phyloP scores from a whole-genome alignment of 2,113 vertebrate genomes.

The Atlantisia rogersi region DNA sequence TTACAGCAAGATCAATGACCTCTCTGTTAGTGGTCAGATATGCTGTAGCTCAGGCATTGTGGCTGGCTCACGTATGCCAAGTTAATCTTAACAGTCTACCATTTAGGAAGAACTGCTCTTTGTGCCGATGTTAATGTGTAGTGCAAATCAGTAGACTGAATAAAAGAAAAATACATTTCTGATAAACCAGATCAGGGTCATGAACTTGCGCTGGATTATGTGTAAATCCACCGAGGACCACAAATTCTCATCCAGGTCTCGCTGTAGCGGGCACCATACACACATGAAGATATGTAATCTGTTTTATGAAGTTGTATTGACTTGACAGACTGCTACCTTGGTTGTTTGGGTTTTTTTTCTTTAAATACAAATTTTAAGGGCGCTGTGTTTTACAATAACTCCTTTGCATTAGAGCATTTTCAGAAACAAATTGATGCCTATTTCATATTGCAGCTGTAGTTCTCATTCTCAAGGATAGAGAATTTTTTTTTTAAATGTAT shows the following conservation, averaged over 20 bases:
- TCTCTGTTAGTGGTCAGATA: constrained; percentile 20
- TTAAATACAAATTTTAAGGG: not conserved
- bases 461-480: constrained; percentile 36
- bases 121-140: not conserved
- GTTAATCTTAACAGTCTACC: not conserved
- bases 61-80: not conserved
- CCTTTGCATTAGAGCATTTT: not conserved
- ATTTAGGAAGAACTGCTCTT: not conserved
- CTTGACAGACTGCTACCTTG: not conserved
- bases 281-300: not conserved
- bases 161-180: not conserved
- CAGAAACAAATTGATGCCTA: constrained; percentile 2
- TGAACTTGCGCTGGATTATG: not conserved
- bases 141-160: not conserved
- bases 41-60: not conserved
- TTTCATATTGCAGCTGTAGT: constrained; percentile 42
- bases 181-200: not conserved
- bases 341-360: not conserved
- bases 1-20: constrained; percentile 56
- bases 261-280: not conserved
- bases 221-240: not conserved
- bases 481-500: constrained; percentile 52
- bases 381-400: not conserved
- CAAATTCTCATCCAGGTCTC: not conserved
- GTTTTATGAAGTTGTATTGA: not conserved